Evolutionary conservation across 2,888 invertebrate genomes (phyloP).

Genomic region (Sipha maydis): DNA sequence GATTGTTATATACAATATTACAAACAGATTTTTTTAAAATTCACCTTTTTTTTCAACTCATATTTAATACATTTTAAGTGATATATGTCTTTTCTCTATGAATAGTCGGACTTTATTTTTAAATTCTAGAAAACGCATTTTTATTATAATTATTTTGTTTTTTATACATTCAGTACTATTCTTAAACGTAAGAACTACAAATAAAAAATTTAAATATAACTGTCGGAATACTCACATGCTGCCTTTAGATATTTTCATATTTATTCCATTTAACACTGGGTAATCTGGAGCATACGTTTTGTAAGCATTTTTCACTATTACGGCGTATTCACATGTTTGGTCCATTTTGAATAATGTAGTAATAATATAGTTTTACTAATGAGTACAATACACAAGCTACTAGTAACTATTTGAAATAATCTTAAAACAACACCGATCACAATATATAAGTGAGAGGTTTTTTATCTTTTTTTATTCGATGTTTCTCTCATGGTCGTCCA

Average conservation of each 20-base stretch:
- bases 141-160: too few relatives aligned
- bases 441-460: neutral
- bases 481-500: conserved; percentile 21
- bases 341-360: conserved; percentile 54
- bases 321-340: neutral
- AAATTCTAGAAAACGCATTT: too few relatives aligned
- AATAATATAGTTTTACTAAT: neutral
- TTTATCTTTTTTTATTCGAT: neutral
- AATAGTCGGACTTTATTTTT: too few relatives aligned
- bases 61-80: too few relatives aligned
- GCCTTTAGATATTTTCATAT: conserved; percentile 39
- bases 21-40: too few relatives aligned
- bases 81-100: too few relatives aligned
- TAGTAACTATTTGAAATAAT: conserved; percentile 7
- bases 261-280: conserved; percentile 12
- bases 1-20: too few relatives aligned
- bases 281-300: conserved; percentile 18
- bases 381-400: neutral
- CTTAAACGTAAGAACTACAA: too few relatives aligned
- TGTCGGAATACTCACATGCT: conserved; percentile 29
- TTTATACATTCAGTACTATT: too few relatives aligned
- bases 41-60: too few relatives aligned
- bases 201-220: too few relatives aligned
- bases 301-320: conserved; percentile 45
- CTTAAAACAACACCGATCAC: neutral